Base-by-base conservation (phyloP, 1,140 invertebrate species). In the Chironomus tepperi region DNA sequence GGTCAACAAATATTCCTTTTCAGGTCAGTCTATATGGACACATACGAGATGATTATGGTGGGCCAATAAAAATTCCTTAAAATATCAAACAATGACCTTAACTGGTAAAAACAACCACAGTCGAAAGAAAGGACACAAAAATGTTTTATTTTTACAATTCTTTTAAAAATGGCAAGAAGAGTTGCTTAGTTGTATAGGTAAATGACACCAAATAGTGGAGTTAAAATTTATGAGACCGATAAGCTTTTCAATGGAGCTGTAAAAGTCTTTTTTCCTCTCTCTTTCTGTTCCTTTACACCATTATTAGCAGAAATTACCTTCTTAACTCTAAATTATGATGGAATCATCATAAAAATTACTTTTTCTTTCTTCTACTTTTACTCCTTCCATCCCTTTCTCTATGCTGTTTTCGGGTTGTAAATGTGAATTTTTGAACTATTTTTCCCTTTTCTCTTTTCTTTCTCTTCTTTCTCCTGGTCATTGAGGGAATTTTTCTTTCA, bases 61-160 rank as follows among this genome's bases (percentile, higher is more conserved):
- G 65, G 65, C 65, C 65, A 70, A 70, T 70, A 70, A 70, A 70
- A 21, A 70, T 34, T 18, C 19, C 19, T 70, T 70, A 70, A 70
- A 70, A 70, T 70, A 70, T 70, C 65, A 70, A 70, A 70, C 65
- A 70, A 12, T 57, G 47, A 70, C 65, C 65, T 70, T 70, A 19
- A 21, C 16, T 19, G 65, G 18, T 9, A 19, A 21, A 70, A 18
- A 19, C 19, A 70, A 19, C 65, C 65, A 19, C 65, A 21, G 24
- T 2, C 19, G 18, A 70, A 21, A 70, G 19, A 7, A 16, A 67
- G 9, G 19, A 67, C 10, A 67, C n/a, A n/a, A 18, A 67, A 67
- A n/a, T 16, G 18, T 67, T n/a, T 67, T 16, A 67, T 3, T 18
- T 18, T 67, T 19, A 16, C 18, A 19, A 19, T 67, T 18, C 65